phyloP scores from a whole-genome alignment of 2,797 vertebrate genomes.

The Telmatherina bonti region DNA sequence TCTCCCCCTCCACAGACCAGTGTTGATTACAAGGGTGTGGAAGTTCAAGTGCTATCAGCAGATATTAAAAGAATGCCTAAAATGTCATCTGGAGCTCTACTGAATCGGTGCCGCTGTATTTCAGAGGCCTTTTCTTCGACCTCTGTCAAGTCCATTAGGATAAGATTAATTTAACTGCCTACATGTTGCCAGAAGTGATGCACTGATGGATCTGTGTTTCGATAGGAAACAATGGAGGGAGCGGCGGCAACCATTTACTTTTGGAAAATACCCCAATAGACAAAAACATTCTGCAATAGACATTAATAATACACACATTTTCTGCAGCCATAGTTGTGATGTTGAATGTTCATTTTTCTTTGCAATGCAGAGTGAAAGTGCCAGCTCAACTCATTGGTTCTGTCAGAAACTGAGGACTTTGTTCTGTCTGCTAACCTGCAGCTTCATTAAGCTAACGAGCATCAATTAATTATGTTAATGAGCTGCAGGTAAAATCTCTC shows the following conservation, averaged over 20 bases:
- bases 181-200: neutral
- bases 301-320: neutral
- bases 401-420: slow-evolving; percentile 29
- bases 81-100: slow-evolving; percentile 7
- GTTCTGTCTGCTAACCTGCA: slow-evolving; percentile 50
- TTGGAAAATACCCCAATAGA: neutral
- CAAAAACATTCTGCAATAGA: slow-evolving; percentile 16
- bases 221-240: slow-evolving; percentile 42
- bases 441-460: slow-evolving; percentile 64
- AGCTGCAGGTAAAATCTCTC: slow-evolving; percentile 47
- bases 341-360: neutral
- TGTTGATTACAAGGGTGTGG: neutral
- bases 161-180: neutral
- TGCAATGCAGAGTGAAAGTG: neutral
- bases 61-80: slow-evolving; percentile 14
- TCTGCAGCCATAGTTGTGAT: neutral
- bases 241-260: neutral
- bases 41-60: slow-evolving; percentile 17
- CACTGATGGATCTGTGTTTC: slow-evolving; percentile 1
- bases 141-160: neutral
- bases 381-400: neutral
- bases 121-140: neutral
- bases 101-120: slow-evolving; percentile 4
- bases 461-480: slow-evolving; percentile 66
- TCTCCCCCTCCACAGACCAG: neutral